A percentile compares a stretch with the other conserved stretches of the same genome.
These are phyloP conservation scores for Aptenodytes patagonicus DNA, from an alignment of 2,113 vertebrate species.

Conservation along the genomic window DNA sequence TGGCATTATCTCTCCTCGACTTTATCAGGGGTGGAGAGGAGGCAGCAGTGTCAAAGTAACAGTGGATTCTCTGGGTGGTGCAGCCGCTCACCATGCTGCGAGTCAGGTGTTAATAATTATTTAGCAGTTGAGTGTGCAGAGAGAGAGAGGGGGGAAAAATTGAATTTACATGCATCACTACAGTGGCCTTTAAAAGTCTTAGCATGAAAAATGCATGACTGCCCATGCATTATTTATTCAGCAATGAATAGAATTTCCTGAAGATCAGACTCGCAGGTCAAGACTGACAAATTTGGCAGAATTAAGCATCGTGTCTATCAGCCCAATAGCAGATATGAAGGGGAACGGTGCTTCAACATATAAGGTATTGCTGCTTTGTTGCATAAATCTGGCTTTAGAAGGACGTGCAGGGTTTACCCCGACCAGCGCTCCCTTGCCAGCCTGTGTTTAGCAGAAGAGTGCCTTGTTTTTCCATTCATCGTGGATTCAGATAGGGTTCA, in stretches of 20 bases:
- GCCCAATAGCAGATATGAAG: background rate
- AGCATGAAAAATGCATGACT: conserved; percentile 68
- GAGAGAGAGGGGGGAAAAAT: background rate
- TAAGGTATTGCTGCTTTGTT: background rate
- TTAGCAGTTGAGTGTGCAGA: conserved; percentile 12
- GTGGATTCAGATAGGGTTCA: background rate
- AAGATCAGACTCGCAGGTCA: conserved; percentile 42
- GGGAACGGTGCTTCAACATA: background rate
- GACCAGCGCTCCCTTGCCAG: background rate
- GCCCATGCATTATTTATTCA: conserved; percentile 65
- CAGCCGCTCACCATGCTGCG: background rate
- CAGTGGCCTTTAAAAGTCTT: conserved; percentile 67
- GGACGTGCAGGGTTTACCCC: background rate
- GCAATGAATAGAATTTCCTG: conserved; percentile 54
- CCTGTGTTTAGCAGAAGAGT: background rate
- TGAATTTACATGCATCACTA: conserved; percentile 66
- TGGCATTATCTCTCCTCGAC: background rate
- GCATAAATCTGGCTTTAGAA: background rate
- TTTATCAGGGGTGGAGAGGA: background rate
- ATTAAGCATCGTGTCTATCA: conserved; percentile 2
- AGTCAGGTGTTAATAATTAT: conserved; percentile 52
- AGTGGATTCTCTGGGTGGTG: background rate
- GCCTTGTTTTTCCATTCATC: background rate
- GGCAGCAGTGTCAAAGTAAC: background rate
- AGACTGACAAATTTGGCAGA: conserved; percentile 47